Evolutionary conservation across 1,140 invertebrate genomes (phyloP), one percentile per base, ranked within the genome.

Genomic region (Drosophila suzukii): DNA sequence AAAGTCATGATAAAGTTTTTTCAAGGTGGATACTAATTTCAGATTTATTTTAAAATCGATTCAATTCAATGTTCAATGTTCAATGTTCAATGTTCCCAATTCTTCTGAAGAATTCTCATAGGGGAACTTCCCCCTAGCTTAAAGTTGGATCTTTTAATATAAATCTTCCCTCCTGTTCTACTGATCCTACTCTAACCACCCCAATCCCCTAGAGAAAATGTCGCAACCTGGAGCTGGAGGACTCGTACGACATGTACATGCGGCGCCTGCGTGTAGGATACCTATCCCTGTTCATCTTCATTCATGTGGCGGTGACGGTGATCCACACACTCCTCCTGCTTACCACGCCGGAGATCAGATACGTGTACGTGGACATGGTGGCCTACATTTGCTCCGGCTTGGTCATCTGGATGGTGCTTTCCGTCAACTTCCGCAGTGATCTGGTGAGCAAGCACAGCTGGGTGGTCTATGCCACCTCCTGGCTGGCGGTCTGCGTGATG

Each of bases 201-300:
- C 4, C 10, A 44, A 20, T 55, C 0, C 5, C 55, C 44, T 41
- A 97, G 96, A 94, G 95, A 86, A 95, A 96, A 92, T 97, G 97
- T 85, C 93, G 94, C 76, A 94, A 95, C 67, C 95, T 96, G 84
- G 94, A 95, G 85, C 92, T 97, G 63, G 95, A 96, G 90, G 94
- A 94, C 46, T 92, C 97, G 10, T 97, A 96, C 86, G 93, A 94
- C 66, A 93, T 94, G 56, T 97, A 97, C 85, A 95, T 95, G 66
- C 94, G 95, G 56, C 95, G 96, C 76, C 92, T 97, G 58, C 95
- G 96, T 77, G 95, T 96, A 91, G 95, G 95, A 54, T 96, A 97
- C 76, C 94, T 97, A 34, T 95, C 96, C 51, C 94, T 96, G 44
- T 97, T 96, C 85, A 93, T 97, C 38, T 93, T 96, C 3, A 92